Evolutionary conservation across 2,888 invertebrate genomes (phyloP).

Genomic region (Parapristionchus giblindavisi): DNA sequence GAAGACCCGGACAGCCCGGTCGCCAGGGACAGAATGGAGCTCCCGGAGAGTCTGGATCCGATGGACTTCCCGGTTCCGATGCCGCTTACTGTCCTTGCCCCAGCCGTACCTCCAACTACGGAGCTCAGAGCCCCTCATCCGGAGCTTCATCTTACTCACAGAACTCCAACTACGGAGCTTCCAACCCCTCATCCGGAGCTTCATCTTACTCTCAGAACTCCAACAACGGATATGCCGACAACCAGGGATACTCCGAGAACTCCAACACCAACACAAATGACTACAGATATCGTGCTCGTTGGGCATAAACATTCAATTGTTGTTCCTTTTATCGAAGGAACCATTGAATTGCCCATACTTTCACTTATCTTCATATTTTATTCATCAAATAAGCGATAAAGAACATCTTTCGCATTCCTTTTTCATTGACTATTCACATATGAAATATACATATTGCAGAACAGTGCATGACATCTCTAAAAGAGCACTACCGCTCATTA

Average conservation of each 20-base stretch:
- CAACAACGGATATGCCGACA: background rate
- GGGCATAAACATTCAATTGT: too few species aligned
- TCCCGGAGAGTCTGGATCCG: background rate
- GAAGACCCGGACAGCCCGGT: slow-evolving; percentile 15
- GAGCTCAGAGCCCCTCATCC: too few species aligned
- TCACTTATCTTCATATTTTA: too few species aligned
- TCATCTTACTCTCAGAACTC: background rate
- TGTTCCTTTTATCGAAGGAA: too few species aligned
- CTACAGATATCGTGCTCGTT: too few species aligned
- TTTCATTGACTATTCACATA: too few species aligned
- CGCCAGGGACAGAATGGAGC: background rate
- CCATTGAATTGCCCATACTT: too few species aligned
- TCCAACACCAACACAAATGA: background rate
- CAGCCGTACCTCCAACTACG: background rate
- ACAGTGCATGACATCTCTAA: too few species aligned
- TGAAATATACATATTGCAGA: too few species aligned
- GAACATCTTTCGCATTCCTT: too few species aligned
- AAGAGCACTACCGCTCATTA: too few species aligned
- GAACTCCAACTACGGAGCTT: slow-evolving; percentile 22
- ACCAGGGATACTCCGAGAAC: slow-evolving; percentile 6
- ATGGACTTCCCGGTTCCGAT: slow-evolving; percentile 30
- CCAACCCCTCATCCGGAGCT: slow-evolving; percentile 21
- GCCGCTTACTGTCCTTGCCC: slow-evolving; percentile 35
- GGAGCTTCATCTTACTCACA: slow-evolving; percentile 31
- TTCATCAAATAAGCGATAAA: too few species aligned